A percentile compares a stretch with the other conserved stretches of the same genome.
These are phyloP conservation scores for Macquaria ambigua DNA, from an alignment of 2,113 vertebrate genomes.

Conservation along the genomic window DNA sequence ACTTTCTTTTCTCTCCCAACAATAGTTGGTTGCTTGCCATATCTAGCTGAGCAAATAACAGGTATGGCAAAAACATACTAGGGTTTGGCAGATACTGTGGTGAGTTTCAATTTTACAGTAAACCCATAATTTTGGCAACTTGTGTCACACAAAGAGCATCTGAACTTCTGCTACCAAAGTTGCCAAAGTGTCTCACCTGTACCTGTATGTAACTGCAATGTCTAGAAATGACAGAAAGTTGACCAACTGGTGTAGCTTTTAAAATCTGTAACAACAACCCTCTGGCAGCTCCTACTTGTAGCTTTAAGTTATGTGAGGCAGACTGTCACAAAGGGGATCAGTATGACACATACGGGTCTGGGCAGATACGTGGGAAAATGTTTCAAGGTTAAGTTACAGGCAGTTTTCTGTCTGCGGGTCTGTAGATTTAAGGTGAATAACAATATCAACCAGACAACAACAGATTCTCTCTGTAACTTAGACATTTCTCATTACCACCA, in stretches of 20 bases:
- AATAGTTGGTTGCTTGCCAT: conserved; percentile 8
- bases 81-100: not conserved
- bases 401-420: not conserved
- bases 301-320: conserved; percentile 1
- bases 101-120: not conserved
- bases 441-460: not conserved
- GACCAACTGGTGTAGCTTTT: conserved; percentile 6
- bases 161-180: not conserved
- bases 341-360: not conserved
- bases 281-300: not conserved
- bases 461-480: not conserved
- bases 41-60: conserved; percentile 3
- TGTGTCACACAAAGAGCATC: not conserved
- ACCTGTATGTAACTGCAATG: not conserved
- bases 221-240: not conserved
- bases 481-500: not conserved
- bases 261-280: conserved; percentile 22
- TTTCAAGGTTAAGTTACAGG: not conserved
- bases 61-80: not conserved
- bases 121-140: not conserved
- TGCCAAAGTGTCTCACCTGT: not conserved
- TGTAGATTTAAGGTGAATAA: not conserved
- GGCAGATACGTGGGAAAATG: not conserved
- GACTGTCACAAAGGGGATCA: conserved; percentile 8
- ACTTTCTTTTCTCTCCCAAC: conserved; percentile 3